Evolutionary conservation across 2,888 invertebrate genomes (phyloP).

Genomic region (Campaea margaritaria): DNA sequence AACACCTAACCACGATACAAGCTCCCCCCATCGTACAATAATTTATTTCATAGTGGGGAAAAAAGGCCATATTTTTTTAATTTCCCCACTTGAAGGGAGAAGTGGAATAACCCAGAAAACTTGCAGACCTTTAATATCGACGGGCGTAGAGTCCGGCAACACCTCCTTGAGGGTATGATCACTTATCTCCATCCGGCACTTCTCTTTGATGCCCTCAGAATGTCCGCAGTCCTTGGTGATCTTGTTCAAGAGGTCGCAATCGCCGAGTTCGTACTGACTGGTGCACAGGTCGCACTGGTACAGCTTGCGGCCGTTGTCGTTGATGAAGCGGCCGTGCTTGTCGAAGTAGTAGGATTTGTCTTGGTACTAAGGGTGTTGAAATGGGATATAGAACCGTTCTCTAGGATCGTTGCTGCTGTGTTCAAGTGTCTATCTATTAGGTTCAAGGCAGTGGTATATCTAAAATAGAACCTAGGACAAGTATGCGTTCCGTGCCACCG

Average conservation of each 20-base stretch:
- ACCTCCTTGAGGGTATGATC: conserved; percentile 49
- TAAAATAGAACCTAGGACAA: too few relatives aligned
- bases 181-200: conserved; percentile 53
- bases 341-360: conserved; percentile 61
- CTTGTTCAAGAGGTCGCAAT: conserved; percentile 52
- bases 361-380: conserved; percentile 16
- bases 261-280: conserved; percentile 58
- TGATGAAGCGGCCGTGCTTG: conserved; percentile 52
- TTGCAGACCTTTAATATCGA: conserved; percentile 54
- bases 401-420: too few relatives aligned
- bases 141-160: conserved; percentile 49
- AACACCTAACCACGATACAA: too few relatives aligned
- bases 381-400: too few relatives aligned
- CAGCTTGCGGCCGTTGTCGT: conserved; percentile 55
- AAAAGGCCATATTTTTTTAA: too few relatives aligned
- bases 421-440: too few relatives aligned
- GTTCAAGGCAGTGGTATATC: too few relatives aligned
- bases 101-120: too few relatives aligned
- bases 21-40: too few relatives aligned
- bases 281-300: conserved; percentile 66
- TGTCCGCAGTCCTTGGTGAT: conserved; percentile 63
- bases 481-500: background rate
- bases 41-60: too few relatives aligned
- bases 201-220: conserved; percentile 44
- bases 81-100: too few relatives aligned